These are phyloP conservation scores for Xiphophorus birchmanni DNA, from an alignment of 2,797 vertebrate genomes.

Conservation along the genomic window DNA sequence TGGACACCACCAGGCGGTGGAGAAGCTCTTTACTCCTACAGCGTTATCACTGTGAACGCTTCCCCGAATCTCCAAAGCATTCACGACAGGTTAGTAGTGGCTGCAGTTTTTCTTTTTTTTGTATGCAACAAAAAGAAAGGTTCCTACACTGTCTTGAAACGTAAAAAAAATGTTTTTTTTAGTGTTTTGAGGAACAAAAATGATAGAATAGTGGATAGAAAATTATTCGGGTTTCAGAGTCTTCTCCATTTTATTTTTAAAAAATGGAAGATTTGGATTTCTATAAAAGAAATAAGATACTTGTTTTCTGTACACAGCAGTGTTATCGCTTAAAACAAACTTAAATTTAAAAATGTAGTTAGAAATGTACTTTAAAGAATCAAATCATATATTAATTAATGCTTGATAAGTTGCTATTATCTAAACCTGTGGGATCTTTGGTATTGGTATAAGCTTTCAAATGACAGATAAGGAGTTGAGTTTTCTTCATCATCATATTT, in stretches of 20 bases:
- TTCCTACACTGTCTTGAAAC: background rate
- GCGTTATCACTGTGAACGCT: constrained; percentile 90
- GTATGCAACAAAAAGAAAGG: background rate
- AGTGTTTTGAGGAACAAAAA: background rate
- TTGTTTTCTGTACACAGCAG: background rate
- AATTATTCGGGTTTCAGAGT: background rate
- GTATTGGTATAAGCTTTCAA: background rate
- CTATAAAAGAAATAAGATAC: background rate
- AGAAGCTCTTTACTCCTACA: constrained; percentile 89
- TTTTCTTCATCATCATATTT: background rate
- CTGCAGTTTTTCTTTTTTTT: background rate
- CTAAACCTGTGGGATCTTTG: background rate
- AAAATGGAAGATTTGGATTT: background rate
- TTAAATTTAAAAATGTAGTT: background rate
- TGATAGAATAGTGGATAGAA: background rate
- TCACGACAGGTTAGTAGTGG: constrained; percentile 84
- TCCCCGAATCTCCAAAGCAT: constrained; percentile 87
- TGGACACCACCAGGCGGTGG: constrained; percentile 90
- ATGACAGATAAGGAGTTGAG: no score
- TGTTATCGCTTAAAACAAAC: background rate
- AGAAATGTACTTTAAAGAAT: background rate
- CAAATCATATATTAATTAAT: background rate
- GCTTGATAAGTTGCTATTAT: background rate
- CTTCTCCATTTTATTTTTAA: background rate
- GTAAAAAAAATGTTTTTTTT: background rate